phyloP scores from a whole-genome alignment of 30 jellyfish, hydroid and myxozoan genomes.

The Clytia hemisphaerica region DNA sequence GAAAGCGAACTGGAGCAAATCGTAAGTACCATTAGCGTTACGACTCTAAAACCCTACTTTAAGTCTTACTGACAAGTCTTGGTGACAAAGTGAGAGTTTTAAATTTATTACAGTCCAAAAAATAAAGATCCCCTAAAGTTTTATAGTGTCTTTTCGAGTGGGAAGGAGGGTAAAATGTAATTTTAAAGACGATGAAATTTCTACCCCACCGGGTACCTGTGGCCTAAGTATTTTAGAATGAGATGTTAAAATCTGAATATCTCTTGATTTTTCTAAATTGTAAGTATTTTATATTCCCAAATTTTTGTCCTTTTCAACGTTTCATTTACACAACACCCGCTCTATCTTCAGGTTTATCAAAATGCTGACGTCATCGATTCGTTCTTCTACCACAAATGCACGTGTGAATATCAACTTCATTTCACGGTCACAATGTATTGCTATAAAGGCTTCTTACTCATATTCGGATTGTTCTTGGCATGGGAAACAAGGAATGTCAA shows the following conservation, averaged over 20 bases:
- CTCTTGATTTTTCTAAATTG: too few species aligned
- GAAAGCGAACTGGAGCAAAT: constrained; percentile 37
- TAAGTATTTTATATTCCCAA: too few species aligned
- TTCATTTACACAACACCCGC: neutral
- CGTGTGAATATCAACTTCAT: constrained; percentile 14
- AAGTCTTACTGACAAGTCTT: too few species aligned
- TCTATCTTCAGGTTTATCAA: constrained; percentile 21
- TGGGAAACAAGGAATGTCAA: constrained; percentile 84
- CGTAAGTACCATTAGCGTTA: constrained; percentile 26
- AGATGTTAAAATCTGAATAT: too few species aligned
- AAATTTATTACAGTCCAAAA: too few species aligned
- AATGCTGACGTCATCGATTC: neutral
- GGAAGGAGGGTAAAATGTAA: too few species aligned
- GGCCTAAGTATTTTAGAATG: neutral
- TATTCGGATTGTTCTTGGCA: constrained; percentile 77
- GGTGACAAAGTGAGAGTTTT: too few species aligned
- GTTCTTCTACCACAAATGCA: neutral
- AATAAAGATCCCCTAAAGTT: too few species aligned
- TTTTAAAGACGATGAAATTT: too few species aligned
- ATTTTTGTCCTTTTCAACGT: neutral
- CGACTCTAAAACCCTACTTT: too few species aligned
- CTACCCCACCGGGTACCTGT: neutral
- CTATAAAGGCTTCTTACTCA: constrained; percentile 37
- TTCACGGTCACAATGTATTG: constrained; percentile 2
- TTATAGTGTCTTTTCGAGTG: too few species aligned